A percentile compares a stretch with the other conserved stretches of the same genome.
phyloP scores from a whole-genome alignment of 2,797 vertebrate species.

The Myotis pilosus region DNA sequence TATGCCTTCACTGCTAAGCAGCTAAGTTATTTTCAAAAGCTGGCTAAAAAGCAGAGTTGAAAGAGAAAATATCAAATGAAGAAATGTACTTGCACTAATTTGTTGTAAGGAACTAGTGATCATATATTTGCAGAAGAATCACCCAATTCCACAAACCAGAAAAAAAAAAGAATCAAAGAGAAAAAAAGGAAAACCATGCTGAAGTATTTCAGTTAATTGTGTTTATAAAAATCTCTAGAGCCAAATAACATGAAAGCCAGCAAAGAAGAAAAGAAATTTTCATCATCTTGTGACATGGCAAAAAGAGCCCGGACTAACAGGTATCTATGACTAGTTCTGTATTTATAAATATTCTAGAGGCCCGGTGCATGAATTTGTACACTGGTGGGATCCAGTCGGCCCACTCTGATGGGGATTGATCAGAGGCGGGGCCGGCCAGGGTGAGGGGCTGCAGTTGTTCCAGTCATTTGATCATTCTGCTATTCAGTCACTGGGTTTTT shows the following conservation, averaged over 20 bases:
- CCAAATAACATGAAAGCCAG: background rate
- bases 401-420: too few species aligned
- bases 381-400: too few species aligned
- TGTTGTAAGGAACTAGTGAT: constrained; percentile 1
- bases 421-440: too few species aligned
- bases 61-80: constrained; percentile 32
- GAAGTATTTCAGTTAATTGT: background rate
- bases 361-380: too few species aligned
- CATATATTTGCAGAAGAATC: background rate
- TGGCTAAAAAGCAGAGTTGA: constrained; percentile 32
- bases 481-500: too few species aligned
- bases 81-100: background rate
- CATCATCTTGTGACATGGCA: background rate
- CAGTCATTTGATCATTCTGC: too few species aligned
- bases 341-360: background rate
- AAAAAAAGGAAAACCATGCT: background rate
- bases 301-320: background rate
- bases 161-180: background rate
- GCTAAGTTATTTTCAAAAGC: constrained; percentile 44
- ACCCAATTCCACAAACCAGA: background rate
- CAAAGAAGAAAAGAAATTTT: constrained; percentile 24
- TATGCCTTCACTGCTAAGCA: constrained; percentile 19
- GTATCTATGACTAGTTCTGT: background rate
- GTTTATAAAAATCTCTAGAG: constrained; percentile 5
- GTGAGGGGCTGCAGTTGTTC: too few species aligned